Percentiles rank a stretch among this genome's conserved stretches.
These are phyloP conservation scores for Grantiella picta DNA, from an alignment of 2,113 vertebrate species.

Conservation along the genomic window DNA sequence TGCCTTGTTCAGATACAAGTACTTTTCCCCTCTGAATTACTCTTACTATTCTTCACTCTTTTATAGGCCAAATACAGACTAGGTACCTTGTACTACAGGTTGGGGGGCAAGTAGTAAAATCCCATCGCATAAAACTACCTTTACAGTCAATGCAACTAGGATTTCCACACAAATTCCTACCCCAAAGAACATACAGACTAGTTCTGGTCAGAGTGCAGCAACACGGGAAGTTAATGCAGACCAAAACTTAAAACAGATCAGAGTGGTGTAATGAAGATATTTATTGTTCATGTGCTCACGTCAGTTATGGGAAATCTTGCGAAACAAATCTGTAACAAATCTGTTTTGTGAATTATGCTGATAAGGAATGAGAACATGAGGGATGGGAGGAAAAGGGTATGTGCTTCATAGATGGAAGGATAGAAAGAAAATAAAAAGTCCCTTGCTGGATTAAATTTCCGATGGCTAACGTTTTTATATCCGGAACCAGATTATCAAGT, in stretches of 20 bases:
- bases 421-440: neutral
- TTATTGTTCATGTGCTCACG: neutral
- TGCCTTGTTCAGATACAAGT: neutral
- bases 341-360: neutral
- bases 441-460: neutral
- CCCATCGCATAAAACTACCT: neutral
- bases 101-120: neutral
- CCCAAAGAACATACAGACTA: neutral
- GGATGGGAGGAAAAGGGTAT: neutral
- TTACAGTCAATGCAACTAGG: neutral
- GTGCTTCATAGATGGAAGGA: neutral
- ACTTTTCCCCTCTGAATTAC: neutral
- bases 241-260: neutral
- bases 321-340: neutral
- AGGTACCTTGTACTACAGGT: neutral
- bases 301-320: neutral
- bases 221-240: neutral
- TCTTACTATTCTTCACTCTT: neutral
- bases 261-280: neutral
- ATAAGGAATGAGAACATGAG: neutral
- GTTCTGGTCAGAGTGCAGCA: neutral
- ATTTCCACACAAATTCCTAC: neutral
- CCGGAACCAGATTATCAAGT: neutral
- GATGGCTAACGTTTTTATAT: neutral
- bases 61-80: neutral